phyloP scores from a whole-genome alignment of 2,888 invertebrate genomes.

The Philopedon plagiatum region DNA sequence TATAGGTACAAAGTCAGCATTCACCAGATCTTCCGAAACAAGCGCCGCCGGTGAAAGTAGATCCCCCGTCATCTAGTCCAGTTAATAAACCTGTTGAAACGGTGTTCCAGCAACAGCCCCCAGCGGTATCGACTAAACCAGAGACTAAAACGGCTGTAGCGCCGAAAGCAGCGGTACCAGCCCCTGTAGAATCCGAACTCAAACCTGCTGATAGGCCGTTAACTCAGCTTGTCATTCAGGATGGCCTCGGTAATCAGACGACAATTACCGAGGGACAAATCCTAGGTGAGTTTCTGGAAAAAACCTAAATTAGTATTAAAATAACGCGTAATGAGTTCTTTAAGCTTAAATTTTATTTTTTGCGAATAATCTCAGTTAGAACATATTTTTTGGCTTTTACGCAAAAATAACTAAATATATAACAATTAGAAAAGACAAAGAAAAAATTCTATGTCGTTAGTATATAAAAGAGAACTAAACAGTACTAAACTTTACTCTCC shows the following conservation, averaged over 20 bases:
- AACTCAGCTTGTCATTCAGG: conserved; percentile 68
- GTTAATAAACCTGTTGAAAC: background rate
- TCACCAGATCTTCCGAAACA: conserved; percentile 7
- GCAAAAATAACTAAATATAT: no score
- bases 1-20: conserved; percentile 20
- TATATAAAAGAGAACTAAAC: no score
- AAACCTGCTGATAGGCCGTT: conserved; percentile 58
- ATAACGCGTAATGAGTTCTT: no score
- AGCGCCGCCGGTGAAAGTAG: conserved; percentile 11
- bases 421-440: no score
- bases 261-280: conserved; percentile 76
- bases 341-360: no score
- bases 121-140: background rate
- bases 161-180: background rate
- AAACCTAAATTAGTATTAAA: no score
- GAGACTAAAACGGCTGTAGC: background rate
- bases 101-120: background rate
- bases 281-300: conserved; percentile 56
- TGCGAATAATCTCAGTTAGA: no score
- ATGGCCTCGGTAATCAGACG: conserved; percentile 67
- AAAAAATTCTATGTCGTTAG: no score
- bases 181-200: conserved; percentile 20
- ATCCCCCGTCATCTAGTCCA: background rate
- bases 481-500: no score
- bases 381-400: no score